Evolutionary conservation across 2,888 invertebrate genomes (phyloP), one percentile per base, ranked within the genome.

Genomic region (Steinernema scapterisci): DNA sequence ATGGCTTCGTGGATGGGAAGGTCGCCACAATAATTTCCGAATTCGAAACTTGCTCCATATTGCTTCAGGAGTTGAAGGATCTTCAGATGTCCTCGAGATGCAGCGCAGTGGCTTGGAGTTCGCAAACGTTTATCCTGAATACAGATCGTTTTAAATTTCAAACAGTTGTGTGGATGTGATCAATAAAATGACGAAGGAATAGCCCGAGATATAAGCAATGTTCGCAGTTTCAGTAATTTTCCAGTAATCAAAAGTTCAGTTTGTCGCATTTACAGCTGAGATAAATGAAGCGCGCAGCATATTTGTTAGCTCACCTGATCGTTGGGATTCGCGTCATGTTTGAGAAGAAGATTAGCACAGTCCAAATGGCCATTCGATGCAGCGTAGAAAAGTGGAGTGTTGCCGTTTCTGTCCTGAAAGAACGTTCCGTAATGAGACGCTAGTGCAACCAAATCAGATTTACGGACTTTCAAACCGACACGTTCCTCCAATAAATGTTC

Each of bases 1-100:
- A 96, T 93, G 0, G 97, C 97, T 89, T 99, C 97, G 88, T 99
- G 97, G 27, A 97, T 90, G 0, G 97, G 95, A 74, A 95, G 91
- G 88, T 97, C 97, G 0, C 97, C 97, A 87, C 94, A 92, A 0
- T 94, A 93, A 88, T 96, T 97, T 79, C 93, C 91, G 74, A 94
- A 89, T 93, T 97, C 96, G 63, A 97, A 90, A 88, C 97, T 95
- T 0, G 94, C 95, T 23, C 93, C 93, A 83, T 92, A 91, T 63
- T 91, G 90, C 83, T 91, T 91, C 38, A 38, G 90, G 82, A 93
- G 91, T 80, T 93, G 92, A 9, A 95, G 90, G 9, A 94, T 93
- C 88, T 94, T 93, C 80, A 94, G 91, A 88, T 97, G 97, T 0
- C 97, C 87, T 54, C 84, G 85, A 7, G 88, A 82, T 0, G 87